phyloP scores from a whole-genome alignment of 2,113 vertebrate genomes.

The Lanius ludovicianus region DNA sequence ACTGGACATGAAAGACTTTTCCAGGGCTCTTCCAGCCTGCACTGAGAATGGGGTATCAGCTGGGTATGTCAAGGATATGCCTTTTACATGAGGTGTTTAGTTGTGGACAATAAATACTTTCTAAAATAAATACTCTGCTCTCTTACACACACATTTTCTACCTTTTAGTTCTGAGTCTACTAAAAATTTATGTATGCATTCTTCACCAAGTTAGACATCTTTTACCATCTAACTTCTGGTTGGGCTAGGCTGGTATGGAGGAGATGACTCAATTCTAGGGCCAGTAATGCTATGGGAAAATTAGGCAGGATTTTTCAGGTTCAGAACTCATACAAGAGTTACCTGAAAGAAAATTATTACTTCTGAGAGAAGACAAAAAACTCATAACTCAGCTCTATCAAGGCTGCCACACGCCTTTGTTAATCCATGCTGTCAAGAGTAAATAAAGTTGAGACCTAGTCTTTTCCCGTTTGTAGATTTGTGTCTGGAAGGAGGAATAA shows the following conservation, averaged over 20 bases:
- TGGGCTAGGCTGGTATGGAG: not conserved
- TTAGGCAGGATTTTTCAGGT: not conserved
- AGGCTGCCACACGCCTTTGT: not conserved
- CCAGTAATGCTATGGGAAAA: not conserved
- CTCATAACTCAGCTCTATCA: not conserved
- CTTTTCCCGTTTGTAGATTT: not conserved
- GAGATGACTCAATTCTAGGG: not conserved
- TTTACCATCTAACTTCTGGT: not conserved
- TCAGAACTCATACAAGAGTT: not conserved
- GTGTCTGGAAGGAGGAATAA: not conserved
- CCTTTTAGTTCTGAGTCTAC: not conserved
- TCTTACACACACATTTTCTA: not conserved
- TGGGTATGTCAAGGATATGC: not conserved
- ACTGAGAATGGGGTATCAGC: not conserved
- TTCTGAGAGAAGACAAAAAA: not conserved
- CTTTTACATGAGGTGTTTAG: not conserved
- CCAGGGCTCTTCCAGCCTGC: not conserved
- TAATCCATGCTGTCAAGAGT: not conserved
- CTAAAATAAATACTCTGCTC: not conserved
- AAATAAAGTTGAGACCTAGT: not conserved
- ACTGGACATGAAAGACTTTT: not conserved
- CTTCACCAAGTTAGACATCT: not conserved
- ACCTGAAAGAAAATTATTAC: not conserved
- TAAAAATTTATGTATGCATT: not conserved
- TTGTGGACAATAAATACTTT: not conserved